These are phyloP conservation scores for Ochlodes sylvanus DNA, from an alignment of 2,888 invertebrate genomes.

Conservation along the genomic window DNA sequence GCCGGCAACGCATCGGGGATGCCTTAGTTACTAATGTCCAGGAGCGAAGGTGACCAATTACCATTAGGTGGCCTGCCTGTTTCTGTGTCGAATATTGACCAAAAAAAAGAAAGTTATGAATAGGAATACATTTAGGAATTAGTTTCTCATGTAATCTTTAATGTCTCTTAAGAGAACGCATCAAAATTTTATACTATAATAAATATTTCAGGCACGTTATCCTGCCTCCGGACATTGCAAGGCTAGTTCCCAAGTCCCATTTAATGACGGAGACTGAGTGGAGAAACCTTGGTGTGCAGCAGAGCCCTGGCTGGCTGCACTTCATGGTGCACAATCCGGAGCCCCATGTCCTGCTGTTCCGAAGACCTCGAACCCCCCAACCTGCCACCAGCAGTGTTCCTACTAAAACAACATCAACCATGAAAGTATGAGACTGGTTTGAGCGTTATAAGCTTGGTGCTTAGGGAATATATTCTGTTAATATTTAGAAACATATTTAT, in stretches of 20 bases:
- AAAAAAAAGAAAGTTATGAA: no score
- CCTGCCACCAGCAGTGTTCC: slow-evolving; percentile 54
- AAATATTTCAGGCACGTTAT: slow-evolving; percentile 92
- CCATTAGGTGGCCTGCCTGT: no score
- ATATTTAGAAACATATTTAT: not conserved
- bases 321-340: slow-evolving; percentile 97
- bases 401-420: slow-evolving; percentile 58
- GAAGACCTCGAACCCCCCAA: slow-evolving; percentile 78
- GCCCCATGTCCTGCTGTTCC: slow-evolving; percentile 94
- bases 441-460: slow-evolving; percentile 4
- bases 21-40: no score
- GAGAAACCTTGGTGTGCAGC: slow-evolving; percentile 97
- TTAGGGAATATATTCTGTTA: slow-evolving; percentile 10
- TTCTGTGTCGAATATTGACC: no score
- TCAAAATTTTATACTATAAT: not conserved
- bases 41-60: no score
- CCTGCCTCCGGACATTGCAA: slow-evolving; percentile 93
- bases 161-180: no score
- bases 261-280: slow-evolving; percentile 98
- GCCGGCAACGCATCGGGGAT: no score
- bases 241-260: slow-evolving; percentile 94
- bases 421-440: slow-evolving; percentile 57
- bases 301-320: slow-evolving; percentile 94
- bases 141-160: no score
- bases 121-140: no score